A percentile compares a stretch with the other conserved stretches of the same genome.
Evolutionary conservation across 2,888 invertebrate species (phyloP).

Genomic region (Epistrophella euchroma): DNA sequence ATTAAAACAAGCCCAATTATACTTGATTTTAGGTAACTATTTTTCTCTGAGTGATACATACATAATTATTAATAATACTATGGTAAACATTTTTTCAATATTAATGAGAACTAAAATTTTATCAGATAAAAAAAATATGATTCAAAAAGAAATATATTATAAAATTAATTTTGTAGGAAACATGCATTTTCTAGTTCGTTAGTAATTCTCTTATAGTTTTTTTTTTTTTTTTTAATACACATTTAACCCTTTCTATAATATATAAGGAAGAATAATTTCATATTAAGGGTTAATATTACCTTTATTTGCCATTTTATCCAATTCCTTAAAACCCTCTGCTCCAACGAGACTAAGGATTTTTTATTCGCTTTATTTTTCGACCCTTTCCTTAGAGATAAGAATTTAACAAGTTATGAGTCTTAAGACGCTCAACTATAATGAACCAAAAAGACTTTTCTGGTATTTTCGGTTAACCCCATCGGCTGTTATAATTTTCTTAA

Average conservation of each 20-base stretch:
- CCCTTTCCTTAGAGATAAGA: background rate
- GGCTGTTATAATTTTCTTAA: conserved; percentile 28
- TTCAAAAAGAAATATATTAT: too few relatives aligned
- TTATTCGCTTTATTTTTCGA: background rate
- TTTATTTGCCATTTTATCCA: conserved; percentile 1
- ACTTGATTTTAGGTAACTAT: too few relatives aligned
- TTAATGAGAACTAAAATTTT: too few relatives aligned
- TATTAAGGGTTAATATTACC: conserved; percentile 5
- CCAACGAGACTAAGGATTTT: background rate
- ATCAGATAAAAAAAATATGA: too few relatives aligned
- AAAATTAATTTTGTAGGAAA: too few relatives aligned
- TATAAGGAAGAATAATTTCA: background rate
- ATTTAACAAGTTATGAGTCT: conserved; percentile 17
- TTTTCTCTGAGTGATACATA: too few relatives aligned
- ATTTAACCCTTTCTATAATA: background rate
- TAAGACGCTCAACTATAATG: conserved; percentile 5
- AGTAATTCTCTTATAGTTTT: background rate
- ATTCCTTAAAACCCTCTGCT: conserved; percentile 18
- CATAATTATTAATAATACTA: too few relatives aligned
- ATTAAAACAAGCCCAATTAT: too few relatives aligned
- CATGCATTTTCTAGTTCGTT: background rate
- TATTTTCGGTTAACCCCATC: conserved; percentile 23
- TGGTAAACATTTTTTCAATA: too few relatives aligned
- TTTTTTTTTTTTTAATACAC: too few relatives aligned
- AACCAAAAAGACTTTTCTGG: conserved; percentile 29